These are phyloP conservation scores for Rhagoletis zephyria DNA, from an alignment of 1,140 invertebrate species.

Conservation along the genomic window DNA sequence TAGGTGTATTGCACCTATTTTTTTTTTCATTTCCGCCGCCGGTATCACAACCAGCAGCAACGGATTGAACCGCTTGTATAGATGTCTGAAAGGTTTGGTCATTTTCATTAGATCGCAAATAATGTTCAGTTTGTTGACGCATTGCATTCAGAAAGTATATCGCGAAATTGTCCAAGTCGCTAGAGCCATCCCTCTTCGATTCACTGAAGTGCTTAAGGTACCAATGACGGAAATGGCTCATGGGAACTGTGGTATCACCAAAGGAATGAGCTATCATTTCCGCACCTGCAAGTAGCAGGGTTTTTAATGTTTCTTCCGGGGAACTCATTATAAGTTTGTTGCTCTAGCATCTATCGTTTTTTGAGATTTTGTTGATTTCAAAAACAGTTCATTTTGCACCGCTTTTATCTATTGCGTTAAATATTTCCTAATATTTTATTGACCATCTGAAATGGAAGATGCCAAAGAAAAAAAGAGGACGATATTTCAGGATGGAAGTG, in stretches of 20 bases:
- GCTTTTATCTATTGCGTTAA: constrained; percentile 46
- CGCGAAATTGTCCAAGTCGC: constrained; percentile 68
- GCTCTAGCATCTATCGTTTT: background rate
- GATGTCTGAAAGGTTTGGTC: constrained; percentile 63
- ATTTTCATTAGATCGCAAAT: constrained; percentile 59
- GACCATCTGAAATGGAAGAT: constrained; percentile 57
- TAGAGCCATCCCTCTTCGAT: background rate
- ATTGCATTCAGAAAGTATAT: constrained; percentile 67
- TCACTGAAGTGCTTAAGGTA: constrained; percentile 58
- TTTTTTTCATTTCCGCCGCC: background rate
- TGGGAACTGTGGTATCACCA: background rate
- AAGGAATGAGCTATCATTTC: background rate
- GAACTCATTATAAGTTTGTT: background rate
- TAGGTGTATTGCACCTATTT: background rate
- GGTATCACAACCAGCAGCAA: background rate
- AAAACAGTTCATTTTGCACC: constrained; percentile 40
- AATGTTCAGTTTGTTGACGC: constrained; percentile 63
- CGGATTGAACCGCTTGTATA: background rate
- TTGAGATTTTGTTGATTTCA: constrained; percentile 37
- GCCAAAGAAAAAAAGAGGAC: constrained; percentile 57
- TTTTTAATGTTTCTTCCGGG: constrained; percentile 50
- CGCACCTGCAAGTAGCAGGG: background rate
- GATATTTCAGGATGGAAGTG: constrained; percentile 49
- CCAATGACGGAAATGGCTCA: constrained; percentile 57
- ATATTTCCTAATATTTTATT: background rate